These are phyloP conservation scores for Mechanitis messenoides DNA, from an alignment of 2,888 invertebrate species.

Conservation along the genomic window DNA sequence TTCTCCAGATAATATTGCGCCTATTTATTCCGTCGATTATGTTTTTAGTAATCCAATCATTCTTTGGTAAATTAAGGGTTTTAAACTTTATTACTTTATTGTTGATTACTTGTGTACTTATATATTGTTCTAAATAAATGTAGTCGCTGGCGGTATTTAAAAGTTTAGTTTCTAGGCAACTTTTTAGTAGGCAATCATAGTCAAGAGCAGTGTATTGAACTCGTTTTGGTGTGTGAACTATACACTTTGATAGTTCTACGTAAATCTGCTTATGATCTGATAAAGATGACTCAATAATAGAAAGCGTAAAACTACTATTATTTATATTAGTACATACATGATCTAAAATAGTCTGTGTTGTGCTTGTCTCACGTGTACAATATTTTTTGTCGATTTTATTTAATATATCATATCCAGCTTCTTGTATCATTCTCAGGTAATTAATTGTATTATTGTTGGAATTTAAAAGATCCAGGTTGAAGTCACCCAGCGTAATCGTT, in stretches of 20 bases:
- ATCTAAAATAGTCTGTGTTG: conserved; percentile 30
- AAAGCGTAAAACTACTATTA: conserved; percentile 26
- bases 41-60: too few relatives aligned
- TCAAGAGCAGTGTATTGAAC: conserved; percentile 16
- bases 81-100: conserved; percentile 18
- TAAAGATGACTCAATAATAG: conserved; percentile 27
- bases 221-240: conserved; percentile 3
- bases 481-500: conserved; percentile 25
- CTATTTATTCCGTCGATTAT: conserved; percentile 16
- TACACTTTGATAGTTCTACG: conserved; percentile 18
- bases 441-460: not conserved
- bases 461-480: conserved; percentile 13
- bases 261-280: conserved; percentile 34
- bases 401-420: conserved; percentile 19
- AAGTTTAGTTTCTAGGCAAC: not conserved
- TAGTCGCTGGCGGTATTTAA: not conserved
- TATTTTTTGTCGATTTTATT: conserved; percentile 28
- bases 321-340: conserved; percentile 29
- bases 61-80: conserved; percentile 13
- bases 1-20: conserved; percentile 16
- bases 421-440: conserved; percentile 2
- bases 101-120: conserved; percentile 5
- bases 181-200: conserved; percentile 1
- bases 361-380: conserved; percentile 26
- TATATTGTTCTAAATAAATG: conserved; percentile 5